A percentile compares a stretch with the other conserved stretches of the same genome.
phyloP scores from a whole-genome alignment of 2,797 vertebrate species.

The Macroramphosus scolopax region DNA sequence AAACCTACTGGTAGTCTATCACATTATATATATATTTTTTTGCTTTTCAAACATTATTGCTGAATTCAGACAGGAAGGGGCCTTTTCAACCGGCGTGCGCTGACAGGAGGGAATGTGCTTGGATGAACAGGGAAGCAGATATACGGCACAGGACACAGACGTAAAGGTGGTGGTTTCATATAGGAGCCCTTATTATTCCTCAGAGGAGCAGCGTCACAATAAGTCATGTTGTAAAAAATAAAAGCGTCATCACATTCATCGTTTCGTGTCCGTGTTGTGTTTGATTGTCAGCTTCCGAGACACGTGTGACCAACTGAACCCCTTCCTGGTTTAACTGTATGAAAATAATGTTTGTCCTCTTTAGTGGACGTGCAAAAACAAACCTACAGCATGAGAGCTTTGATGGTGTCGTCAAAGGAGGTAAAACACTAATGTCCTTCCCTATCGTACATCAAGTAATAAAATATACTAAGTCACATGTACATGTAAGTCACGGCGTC shows the following conservation, averaged over 20 bases:
- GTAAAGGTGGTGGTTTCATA: slow-evolving; percentile 46
- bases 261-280: slow-evolving; percentile 57
- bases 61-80: slow-evolving; percentile 64
- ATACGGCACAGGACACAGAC: slow-evolving; percentile 40
- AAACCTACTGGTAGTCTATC: slow-evolving; percentile 24
- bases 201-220: slow-evolving; percentile 75
- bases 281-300: slow-evolving; percentile 76
- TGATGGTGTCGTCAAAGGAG: slow-evolving; percentile 30
- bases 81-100: slow-evolving; percentile 38
- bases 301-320: slow-evolving; percentile 45
- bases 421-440: slow-evolving; percentile 21
- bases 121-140: slow-evolving; percentile 10
- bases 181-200: slow-evolving; percentile 78
- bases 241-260: slow-evolving; percentile 68
- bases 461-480: slow-evolving; percentile 41
- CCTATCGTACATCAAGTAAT: slow-evolving; percentile 22
- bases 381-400: slow-evolving; percentile 41
- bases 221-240: slow-evolving; percentile 53
- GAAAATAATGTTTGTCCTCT: slow-evolving; percentile 55
- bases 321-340: slow-evolving; percentile 24
- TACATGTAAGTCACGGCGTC: slow-evolving; percentile 30
- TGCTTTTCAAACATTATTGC: slow-evolving; percentile 75
- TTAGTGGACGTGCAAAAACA: slow-evolving; percentile 49
- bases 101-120: slow-evolving; percentile 22
- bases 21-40: slow-evolving; percentile 27